A percentile compares a stretch with the other conserved stretches of the same genome.
Conservation (phyloP, 2,113 vertebrate genomes). For the Bothrops jararaca region DNA sequence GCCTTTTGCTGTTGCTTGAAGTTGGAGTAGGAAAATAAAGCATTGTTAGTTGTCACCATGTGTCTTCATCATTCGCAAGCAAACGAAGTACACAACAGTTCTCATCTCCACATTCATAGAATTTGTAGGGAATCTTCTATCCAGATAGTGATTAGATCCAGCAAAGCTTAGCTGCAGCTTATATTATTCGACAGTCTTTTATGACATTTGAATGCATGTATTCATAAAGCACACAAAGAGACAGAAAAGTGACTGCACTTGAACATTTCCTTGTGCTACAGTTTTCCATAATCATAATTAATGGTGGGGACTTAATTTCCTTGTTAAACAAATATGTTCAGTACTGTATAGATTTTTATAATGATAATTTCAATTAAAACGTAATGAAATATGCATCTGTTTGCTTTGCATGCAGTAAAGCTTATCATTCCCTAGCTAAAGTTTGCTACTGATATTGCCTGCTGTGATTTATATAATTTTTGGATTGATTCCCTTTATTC, state of each 20-base stretch:
- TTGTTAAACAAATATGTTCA: background rate
- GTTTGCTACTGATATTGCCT: background rate
- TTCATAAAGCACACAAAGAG: background rate
- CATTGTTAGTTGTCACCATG: too few species aligned
- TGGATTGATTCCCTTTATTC: background rate
- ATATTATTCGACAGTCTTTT: background rate
- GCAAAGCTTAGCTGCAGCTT: background rate
- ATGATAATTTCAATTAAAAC: background rate
- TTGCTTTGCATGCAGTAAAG: background rate
- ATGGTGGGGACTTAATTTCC: background rate
- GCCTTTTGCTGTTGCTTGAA: too few species aligned
- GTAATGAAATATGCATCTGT: background rate
- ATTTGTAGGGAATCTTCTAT: background rate
- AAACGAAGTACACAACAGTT: too few species aligned
- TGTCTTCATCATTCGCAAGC: too few species aligned
- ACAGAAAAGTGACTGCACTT: background rate
- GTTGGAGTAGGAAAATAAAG: too few species aligned
- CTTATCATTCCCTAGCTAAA: background rate
- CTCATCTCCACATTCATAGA: background rate
- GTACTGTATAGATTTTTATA: background rate
- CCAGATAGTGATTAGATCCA: background rate
- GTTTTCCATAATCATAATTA: conserved; percentile 14
- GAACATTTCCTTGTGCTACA: background rate
- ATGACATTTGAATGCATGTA: background rate
- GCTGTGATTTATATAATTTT: background rate